Evolutionary conservation across 1,140 invertebrate species (phyloP).

Genomic region (Anadara kagoshimensis): DNA sequence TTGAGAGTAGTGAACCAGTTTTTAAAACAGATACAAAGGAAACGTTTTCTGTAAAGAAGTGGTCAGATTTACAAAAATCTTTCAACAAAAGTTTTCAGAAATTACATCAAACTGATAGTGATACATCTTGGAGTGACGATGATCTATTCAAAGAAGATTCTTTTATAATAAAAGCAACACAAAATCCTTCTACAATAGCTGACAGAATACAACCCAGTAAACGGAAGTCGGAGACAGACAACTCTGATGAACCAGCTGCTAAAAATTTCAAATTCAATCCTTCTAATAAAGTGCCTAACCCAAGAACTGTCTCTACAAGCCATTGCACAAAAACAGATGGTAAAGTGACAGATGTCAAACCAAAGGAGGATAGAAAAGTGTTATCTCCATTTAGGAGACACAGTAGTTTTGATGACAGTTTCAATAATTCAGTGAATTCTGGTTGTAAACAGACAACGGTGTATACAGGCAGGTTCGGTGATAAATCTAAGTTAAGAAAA

Average conservation of each 20-base stretch:
- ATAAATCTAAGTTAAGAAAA: too few species aligned
- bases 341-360: background rate
- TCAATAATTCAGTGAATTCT: too few species aligned
- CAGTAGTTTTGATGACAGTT: conserved; percentile 21
- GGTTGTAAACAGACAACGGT: too few species aligned
- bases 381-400: conserved; percentile 17
- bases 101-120: too few species aligned
- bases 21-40: too few species aligned
- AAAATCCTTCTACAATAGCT: conserved; percentile 4
- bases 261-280: background rate
- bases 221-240: background rate
- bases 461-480: too few species aligned
- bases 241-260: conserved; percentile 7
- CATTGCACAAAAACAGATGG: background rate
- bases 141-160: conserved; percentile 35
- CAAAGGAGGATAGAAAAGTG: background rate
- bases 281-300: background rate
- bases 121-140: conserved; percentile 33
- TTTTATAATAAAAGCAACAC: conserved; percentile 36
- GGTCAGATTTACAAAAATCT: too few species aligned
- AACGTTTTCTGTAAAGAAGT: too few species aligned
- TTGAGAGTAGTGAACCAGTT: too few species aligned
- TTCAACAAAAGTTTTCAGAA: too few species aligned
- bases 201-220: background rate
- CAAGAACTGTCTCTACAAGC: background rate